These are phyloP conservation scores for Epizoanthus stellaris DNA, from an alignment of 92 coral and sea anemone species.

Conservation along the genomic window DNA sequence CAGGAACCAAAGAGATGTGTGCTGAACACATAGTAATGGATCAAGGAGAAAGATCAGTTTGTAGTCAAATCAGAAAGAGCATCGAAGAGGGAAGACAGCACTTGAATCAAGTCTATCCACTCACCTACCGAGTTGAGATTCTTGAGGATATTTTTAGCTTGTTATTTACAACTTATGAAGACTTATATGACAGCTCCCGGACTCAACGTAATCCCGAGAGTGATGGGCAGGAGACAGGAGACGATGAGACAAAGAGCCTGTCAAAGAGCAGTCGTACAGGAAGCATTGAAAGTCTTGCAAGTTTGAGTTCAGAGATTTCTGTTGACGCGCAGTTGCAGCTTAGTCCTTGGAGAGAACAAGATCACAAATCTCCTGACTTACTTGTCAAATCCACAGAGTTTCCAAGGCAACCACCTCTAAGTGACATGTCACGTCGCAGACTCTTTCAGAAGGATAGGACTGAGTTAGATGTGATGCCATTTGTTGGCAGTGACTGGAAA, in stretches of 20 bases:
- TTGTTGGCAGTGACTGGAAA: background rate
- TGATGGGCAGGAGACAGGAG: slow-evolving; percentile 88
- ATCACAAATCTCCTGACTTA: slow-evolving; percentile 28
- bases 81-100: slow-evolving; percentile 76
- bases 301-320: slow-evolving; percentile 75
- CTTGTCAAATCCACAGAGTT: slow-evolving; percentile 3
- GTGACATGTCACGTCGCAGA: slow-evolving; percentile 31
- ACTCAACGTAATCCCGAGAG: slow-evolving; percentile 77
- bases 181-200: slow-evolving; percentile 70
- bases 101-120: slow-evolving; percentile 80
- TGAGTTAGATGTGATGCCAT: slow-evolving; percentile 48
- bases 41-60: background rate
- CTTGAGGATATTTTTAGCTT: slow-evolving; percentile 92
- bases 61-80: slow-evolving; percentile 22
- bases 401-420: background rate
- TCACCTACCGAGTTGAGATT: slow-evolving; percentile 89
- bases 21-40: background rate
- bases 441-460: slow-evolving; percentile 61
- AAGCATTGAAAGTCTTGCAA: slow-evolving; percentile 90
- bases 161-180: slow-evolving; percentile 89
- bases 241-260: slow-evolving; percentile 84
- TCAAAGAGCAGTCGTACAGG: slow-evolving; percentile 86
- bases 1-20: slow-evolving; percentile 14
- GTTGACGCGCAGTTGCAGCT: slow-evolving; percentile 37
- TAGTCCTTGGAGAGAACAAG: slow-evolving; percentile 69